phyloP scores from a whole-genome alignment of 2,797 vertebrate species.

The Lophius americanus region DNA sequence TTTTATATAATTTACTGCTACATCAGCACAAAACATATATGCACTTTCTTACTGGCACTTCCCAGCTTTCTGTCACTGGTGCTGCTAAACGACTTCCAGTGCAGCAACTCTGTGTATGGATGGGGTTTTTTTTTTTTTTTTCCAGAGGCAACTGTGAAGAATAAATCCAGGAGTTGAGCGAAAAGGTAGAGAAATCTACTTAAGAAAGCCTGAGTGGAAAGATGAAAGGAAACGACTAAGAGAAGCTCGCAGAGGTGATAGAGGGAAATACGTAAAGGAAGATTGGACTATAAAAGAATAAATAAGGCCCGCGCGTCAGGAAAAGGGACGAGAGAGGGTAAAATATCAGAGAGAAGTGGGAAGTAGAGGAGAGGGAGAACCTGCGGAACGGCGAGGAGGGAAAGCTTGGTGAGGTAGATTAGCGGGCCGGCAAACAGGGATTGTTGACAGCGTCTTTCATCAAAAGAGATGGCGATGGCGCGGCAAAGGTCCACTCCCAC shows the following conservation, averaged over 20 bases:
- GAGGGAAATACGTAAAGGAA: constrained; percentile 12
- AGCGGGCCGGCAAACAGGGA: constrained; percentile 59
- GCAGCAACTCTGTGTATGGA: no score
- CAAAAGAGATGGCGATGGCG: constrained; percentile 69
- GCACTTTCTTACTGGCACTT: not conserved
- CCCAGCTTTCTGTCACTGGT: not conserved
- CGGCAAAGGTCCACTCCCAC: constrained; percentile 78
- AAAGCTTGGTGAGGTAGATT: constrained; percentile 48
- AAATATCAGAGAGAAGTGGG: constrained; percentile 14
- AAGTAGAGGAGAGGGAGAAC: constrained; percentile 14
- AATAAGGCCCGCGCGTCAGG: constrained; percentile 36
- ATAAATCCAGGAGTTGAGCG: constrained; percentile 4
- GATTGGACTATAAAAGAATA: constrained; percentile 34
- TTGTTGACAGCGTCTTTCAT: constrained; percentile 86
- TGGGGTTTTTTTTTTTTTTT: not conserved
- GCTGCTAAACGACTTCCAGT: no score
- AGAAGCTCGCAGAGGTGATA: constrained; percentile 13
- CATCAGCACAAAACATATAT: not conserved
- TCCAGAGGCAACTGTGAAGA: not conserved
- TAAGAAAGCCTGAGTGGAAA: constrained; percentile 10
- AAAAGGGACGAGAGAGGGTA: constrained; percentile 9
- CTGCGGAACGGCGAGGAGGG: constrained; percentile 6
- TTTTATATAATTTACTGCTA: not conserved
- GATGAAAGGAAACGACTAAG: constrained; percentile 3
- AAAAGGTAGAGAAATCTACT: constrained; percentile 7